These are phyloP conservation scores for Myotis davidii DNA, from an alignment of 2,113 vertebrate genomes.

Conservation along the genomic window DNA sequence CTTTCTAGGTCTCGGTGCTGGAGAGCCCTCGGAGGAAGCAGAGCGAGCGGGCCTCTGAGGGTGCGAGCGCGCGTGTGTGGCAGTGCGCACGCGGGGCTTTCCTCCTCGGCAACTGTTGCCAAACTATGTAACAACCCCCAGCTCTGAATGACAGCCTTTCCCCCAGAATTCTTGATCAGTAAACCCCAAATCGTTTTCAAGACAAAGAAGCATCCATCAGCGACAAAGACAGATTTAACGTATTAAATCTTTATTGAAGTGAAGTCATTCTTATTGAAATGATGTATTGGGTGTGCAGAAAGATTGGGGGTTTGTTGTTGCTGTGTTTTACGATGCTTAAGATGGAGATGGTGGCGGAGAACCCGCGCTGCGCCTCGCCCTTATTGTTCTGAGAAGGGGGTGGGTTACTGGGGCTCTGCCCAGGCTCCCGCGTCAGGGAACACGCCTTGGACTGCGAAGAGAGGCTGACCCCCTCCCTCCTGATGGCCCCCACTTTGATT, in stretches of 20 bases:
- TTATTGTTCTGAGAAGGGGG: background rate
- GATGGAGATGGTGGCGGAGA: background rate
- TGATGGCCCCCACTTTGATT: background rate
- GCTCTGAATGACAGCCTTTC: constrained; percentile 50
- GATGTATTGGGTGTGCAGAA: constrained; percentile 69
- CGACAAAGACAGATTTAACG: constrained; percentile 76
- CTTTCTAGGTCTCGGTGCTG: constrained; percentile 78
- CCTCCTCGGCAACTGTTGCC: constrained; percentile 33
- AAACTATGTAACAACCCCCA: constrained; percentile 52
- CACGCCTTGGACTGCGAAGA: background rate
- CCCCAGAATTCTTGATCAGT: constrained; percentile 54
- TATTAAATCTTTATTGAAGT: constrained; percentile 82
- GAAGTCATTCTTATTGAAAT: constrained; percentile 73
- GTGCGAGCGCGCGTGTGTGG: constrained; percentile 57
- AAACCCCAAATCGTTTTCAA: constrained; percentile 74
- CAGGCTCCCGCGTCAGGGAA: rapidly evolving
- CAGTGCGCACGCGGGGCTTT: constrained; percentile 61
- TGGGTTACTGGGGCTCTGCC: background rate
- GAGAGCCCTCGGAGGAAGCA: constrained; percentile 66
- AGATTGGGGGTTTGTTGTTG: constrained; percentile 26
- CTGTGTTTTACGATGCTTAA: background rate
- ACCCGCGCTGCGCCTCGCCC: background rate
- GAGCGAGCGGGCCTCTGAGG: constrained; percentile 3
- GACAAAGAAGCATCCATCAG: constrained; percentile 80
- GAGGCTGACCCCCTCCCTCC: background rate